Conservation (phyloP, 2,888 invertebrate genomes). For the Ischnus inquisitorius region DNA sequence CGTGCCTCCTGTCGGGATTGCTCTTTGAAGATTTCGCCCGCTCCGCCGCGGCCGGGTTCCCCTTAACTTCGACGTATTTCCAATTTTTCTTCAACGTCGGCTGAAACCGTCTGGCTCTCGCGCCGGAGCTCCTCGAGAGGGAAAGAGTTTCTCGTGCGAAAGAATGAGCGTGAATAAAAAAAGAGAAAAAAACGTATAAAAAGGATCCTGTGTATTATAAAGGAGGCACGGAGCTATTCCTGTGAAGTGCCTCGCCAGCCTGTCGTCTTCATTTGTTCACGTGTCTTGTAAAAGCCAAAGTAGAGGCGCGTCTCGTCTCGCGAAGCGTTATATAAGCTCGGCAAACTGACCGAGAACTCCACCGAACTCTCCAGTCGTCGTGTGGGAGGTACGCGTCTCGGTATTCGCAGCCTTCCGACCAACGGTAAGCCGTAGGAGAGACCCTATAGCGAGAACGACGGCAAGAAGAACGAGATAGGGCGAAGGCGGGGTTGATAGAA, state of each 20-base stretch:
- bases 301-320: slow-evolving; percentile 16
- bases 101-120: background rate
- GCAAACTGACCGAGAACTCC: slow-evolving; percentile 27
- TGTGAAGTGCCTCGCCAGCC: slow-evolving; percentile 26
- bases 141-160: slow-evolving; percentile 10
- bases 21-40: slow-evolving; percentile 47
- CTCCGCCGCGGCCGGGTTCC: background rate
- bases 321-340: slow-evolving; percentile 37
- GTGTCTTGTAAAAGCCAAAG: slow-evolving; percentile 18
- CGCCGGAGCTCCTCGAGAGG: slow-evolving; percentile 11
- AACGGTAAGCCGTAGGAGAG: background rate
- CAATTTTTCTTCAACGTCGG: slow-evolving; percentile 39
- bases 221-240: slow-evolving; percentile 44
- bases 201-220: slow-evolving; percentile 5
- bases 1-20: background rate
- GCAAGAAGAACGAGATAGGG: slow-evolving; percentile 3
- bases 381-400: slow-evolving; percentile 18
- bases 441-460: background rate
- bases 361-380: slow-evolving; percentile 26
- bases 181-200: slow-evolving; percentile 12
- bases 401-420: slow-evolving; percentile 19
- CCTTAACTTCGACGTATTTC: slow-evolving; percentile 38
- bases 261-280: slow-evolving; percentile 63
- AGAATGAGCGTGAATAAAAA: background rate
- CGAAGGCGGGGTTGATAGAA: slow-evolving; percentile 17